These are phyloP conservation scores for Anguilla japonica DNA, from an alignment of 2,113 vertebrate species.

Conservation along the genomic window DNA sequence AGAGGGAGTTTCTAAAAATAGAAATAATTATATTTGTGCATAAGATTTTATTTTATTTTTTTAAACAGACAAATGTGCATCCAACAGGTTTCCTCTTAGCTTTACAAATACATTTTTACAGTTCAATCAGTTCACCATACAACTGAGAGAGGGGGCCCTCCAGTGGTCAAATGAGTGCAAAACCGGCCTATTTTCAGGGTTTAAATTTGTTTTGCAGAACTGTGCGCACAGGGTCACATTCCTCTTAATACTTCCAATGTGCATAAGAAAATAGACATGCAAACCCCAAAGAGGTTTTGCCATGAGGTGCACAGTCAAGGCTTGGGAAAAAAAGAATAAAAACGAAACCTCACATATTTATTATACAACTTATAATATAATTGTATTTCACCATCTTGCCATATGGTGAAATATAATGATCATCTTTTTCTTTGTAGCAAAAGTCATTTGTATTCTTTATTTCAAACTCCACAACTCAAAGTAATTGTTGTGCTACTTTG, in stretches of 20 bases:
- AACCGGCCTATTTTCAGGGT: not conserved
- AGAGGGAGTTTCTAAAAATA: not conserved
- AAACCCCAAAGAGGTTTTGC: too few relatives aligned
- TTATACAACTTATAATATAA: too few relatives aligned
- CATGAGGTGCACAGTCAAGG: too few relatives aligned
- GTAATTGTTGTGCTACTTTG: too few relatives aligned
- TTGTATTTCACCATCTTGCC: too few relatives aligned
- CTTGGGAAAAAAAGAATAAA: too few relatives aligned
- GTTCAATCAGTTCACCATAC: not conserved
- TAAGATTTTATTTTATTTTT: not conserved
- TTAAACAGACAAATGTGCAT: not conserved
- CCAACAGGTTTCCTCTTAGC: not conserved
- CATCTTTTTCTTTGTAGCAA: too few relatives aligned
- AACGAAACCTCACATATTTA: too few relatives aligned
- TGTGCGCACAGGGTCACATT: not conserved
- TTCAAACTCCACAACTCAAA: too few relatives aligned
- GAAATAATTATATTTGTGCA: not conserved
- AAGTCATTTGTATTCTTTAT: too few relatives aligned
- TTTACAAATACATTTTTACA: not conserved
- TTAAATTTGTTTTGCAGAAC: not conserved
- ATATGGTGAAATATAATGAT: too few relatives aligned
- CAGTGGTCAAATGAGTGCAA: slow-evolving; percentile 40
- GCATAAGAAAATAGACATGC: too few relatives aligned
- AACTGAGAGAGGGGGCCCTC: slow-evolving; percentile 44
- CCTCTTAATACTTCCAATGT: not conserved